A percentile compares a stretch with the other conserved stretches of the same genome.
Conservation (phyloP, 2,888 invertebrate species). For the Acrobeloides nanus region DNA sequence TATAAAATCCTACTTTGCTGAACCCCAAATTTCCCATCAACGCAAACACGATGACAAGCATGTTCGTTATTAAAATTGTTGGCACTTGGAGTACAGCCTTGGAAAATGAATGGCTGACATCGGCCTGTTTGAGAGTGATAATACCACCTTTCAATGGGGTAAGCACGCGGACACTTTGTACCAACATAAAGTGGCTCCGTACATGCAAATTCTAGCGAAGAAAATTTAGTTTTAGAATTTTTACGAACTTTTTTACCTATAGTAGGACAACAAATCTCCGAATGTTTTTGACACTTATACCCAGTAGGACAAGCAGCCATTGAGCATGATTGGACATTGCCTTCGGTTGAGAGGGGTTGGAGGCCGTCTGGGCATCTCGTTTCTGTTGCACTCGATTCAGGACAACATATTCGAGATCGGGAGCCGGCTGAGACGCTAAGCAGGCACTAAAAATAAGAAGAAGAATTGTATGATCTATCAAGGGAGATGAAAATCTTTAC, state of each 20-base stretch:
- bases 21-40: slow-evolving; percentile 7
- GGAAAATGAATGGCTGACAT: slow-evolving; percentile 32
- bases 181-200: slow-evolving; percentile 15
- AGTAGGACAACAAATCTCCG: slow-evolving; percentile 12
- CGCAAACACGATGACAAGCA: slow-evolving; percentile 15
- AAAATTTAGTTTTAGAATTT: background rate
- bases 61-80: slow-evolving; percentile 33
- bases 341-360: slow-evolving; percentile 14
- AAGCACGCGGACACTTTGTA: slow-evolving; percentile 4
- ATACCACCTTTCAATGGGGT: slow-evolving; percentile 20
- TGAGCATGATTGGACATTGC: slow-evolving; percentile 11
- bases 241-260: slow-evolving; percentile 5
- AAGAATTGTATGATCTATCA: no score
- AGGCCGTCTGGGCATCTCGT: slow-evolving; percentile 15
- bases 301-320: slow-evolving; percentile 15
- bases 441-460: slow-evolving; percentile 8
- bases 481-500: no score
- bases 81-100: slow-evolving; percentile 30
- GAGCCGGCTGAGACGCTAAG: slow-evolving; percentile 15
- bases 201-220: slow-evolving; percentile 15
- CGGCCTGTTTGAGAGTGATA: slow-evolving; percentile 23
- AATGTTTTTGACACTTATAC: slow-evolving; percentile 16
- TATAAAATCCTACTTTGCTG: slow-evolving; percentile 11
- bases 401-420: slow-evolving; percentile 16
- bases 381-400: slow-evolving; percentile 7